A percentile compares a stretch with the other conserved stretches of the same genome.
phyloP scores from a whole-genome alignment of 2,113 vertebrate genomes.

The Oncorhynchus clarkii region DNA sequence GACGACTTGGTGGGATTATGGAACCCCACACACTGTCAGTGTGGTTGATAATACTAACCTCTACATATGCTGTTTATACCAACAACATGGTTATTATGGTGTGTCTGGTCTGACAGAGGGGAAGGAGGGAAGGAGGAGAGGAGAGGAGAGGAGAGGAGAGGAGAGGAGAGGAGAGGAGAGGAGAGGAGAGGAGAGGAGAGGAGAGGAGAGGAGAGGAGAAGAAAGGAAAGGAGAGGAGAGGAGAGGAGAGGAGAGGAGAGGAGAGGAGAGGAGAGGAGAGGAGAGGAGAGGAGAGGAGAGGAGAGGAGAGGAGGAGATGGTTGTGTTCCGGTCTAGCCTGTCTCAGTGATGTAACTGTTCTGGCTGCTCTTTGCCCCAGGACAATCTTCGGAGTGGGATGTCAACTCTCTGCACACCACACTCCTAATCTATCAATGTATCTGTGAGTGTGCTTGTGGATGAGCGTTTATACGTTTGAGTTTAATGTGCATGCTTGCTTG shows the following conservation, averaged over 20 bases:
- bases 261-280: too few species aligned
- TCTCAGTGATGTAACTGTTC: slow-evolving; percentile 53
- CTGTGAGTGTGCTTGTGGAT: not conserved
- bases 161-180: too few species aligned
- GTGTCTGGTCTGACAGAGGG: not conserved
- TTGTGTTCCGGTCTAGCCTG: not conserved
- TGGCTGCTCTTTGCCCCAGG: slow-evolving; percentile 5
- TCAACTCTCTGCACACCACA: slow-evolving; percentile 12
- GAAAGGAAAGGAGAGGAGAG: too few species aligned
- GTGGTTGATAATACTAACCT: not conserved
- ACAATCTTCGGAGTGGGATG: slow-evolving; percentile 17
- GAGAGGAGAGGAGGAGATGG: not conserved
- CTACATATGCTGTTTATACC: not conserved
- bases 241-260: rapidly evolving
- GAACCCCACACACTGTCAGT: not conserved
- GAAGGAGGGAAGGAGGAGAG: not conserved
- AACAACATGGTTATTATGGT: not conserved
- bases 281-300: too few species aligned
- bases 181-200: too few species aligned
- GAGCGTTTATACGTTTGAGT: too few species aligned
- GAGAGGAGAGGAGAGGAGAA: too few species aligned
- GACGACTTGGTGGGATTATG: not conserved
- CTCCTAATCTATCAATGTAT: not conserved
- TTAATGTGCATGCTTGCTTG: too few species aligned
- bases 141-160: too few species aligned